Evolutionary conservation across 2,113 vertebrate genomes (phyloP).

Genomic region (Psammodynastes pulverulentus): DNA sequence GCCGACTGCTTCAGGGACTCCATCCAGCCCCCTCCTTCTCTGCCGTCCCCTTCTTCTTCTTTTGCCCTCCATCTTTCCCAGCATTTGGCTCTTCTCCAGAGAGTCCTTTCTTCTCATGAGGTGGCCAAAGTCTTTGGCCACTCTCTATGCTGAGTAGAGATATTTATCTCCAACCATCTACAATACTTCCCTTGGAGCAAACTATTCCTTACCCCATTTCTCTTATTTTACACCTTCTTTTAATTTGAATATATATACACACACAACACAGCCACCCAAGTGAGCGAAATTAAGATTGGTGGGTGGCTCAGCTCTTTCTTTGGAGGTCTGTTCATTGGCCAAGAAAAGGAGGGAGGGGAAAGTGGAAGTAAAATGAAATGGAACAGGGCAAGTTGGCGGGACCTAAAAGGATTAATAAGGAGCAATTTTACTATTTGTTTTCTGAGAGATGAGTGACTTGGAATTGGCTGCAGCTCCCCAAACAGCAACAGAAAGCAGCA

Average conservation of each 20-base stretch:
- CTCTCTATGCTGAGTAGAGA: no score
- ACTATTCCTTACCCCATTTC: neutral
- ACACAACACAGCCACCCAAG: neutral
- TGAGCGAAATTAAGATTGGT: neutral
- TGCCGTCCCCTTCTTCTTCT: no score
- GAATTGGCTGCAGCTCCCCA: neutral
- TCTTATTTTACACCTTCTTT: neutral
- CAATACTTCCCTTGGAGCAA: neutral
- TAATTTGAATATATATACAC: neutral
- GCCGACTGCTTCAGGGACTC: no score
- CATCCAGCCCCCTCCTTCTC: no score
- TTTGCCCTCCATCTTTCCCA: no score
- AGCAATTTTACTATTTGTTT: neutral
- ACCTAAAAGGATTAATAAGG: neutral
- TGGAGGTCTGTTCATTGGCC: neutral
- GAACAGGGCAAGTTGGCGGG: neutral
- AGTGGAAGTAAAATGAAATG: neutral
- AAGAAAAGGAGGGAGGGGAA: neutral
- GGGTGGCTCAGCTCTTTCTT: neutral
- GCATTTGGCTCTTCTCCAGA: no score
- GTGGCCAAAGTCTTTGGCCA: no score
- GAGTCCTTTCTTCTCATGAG: no score
- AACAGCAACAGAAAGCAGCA: neutral
- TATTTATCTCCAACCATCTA: neutral
- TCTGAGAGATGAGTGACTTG: neutral